These are phyloP conservation scores for Harpagoxenus sublaevis DNA, from an alignment of 2,888 invertebrate genomes.

Conservation along the genomic window DNA sequence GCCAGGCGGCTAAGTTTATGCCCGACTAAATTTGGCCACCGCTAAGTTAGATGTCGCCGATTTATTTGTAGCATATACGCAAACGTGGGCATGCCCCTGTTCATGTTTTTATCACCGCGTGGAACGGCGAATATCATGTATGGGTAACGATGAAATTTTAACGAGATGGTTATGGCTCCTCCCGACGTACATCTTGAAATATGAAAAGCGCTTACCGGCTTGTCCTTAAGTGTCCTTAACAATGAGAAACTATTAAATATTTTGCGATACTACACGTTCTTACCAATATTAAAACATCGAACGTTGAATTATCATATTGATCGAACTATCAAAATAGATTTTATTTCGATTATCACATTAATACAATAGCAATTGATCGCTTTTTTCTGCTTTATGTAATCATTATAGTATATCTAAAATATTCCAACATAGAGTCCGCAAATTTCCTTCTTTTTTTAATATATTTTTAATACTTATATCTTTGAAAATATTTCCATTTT, in stretches of 20 bases:
- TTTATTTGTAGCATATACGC: conserved; percentile 31
- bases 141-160: conserved; percentile 38
- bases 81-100: neutral
- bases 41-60: conserved; percentile 13
- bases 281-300: neutral
- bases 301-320: neutral
- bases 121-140: conserved; percentile 9
- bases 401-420: neutral
- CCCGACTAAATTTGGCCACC: conserved; percentile 27
- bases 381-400: neutral
- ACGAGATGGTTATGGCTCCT: conserved; percentile 32
- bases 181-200: conserved; percentile 23
- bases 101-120: conserved; percentile 23
- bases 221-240: conserved; percentile 15
- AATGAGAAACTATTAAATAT: conserved; percentile 20
- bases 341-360: neutral
- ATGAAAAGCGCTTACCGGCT: conserved; percentile 6
- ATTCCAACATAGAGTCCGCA: too few relatives aligned
- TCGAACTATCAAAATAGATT: neutral
- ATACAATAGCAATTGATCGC: neutral
- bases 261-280: conserved; percentile 1
- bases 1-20: conserved; percentile 1
- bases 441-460: too few relatives aligned
- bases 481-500: too few relatives aligned
- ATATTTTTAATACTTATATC: too few relatives aligned